Evolutionary conservation across 1,140 invertebrate species (phyloP), one percentile per base, ranked within the genome.

Genomic region (Globodera rostochiensis): DNA sequence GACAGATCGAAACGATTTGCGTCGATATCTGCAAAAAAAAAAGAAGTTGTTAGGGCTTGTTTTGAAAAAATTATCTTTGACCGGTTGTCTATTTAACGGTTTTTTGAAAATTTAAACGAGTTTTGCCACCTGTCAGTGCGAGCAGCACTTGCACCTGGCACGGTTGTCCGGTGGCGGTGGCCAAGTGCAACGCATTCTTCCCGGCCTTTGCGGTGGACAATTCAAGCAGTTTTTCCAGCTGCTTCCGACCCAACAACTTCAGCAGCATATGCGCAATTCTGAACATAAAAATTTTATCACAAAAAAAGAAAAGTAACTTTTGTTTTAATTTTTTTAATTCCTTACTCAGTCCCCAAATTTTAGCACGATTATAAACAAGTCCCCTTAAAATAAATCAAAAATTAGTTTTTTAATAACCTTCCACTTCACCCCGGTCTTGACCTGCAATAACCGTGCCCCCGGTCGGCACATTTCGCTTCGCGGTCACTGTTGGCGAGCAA

Each of bases 81-180:
- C 36, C 36, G 36, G 36, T 36, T 36, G 36, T 36, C 1, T 36
- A 36, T 36, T 36, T 36, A 36, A 36, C 36, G 36, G 36, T 1
- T 36, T 36, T 36, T 36, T 36, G 36, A 36, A 25, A 36, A 36
- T 3, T 36, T 36, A 2, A 36, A 36, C 36, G 3, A 36, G 36
- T 36, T 36, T 36, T 36, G 36, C 36, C 21, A 73, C 80, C 67
- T 70, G 73, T 66, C 8, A 82, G 49, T 13, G 49, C 50, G 36
- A 82, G 70, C 60, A 82, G 74, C 71, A 82, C 81, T 64, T 69
- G 77, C 45, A 82, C n/a, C 47, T 82, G 81, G 19, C 81, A 82
- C 13, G 73, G 19, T 25, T 80, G 69, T 45, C 81, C 81, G 19
- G 67, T 82, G 11, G 80, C 70, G 4, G 80, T 69, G 21, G 81